phyloP scores from a whole-genome alignment of 2,113 vertebrate species.

The Chaetura pelagica region DNA sequence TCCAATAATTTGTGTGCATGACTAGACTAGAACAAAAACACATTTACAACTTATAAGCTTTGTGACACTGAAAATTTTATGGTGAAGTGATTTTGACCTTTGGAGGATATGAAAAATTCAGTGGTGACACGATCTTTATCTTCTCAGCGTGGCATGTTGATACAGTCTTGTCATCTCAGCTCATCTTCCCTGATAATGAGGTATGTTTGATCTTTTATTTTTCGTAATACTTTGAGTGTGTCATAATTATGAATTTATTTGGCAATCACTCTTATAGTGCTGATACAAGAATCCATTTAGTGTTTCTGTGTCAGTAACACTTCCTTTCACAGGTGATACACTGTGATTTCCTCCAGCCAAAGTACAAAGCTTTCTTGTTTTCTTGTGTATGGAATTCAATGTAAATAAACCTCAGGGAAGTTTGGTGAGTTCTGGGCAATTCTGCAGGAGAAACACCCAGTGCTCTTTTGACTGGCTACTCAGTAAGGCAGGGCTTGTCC shows the following conservation, averaged over 20 bases:
- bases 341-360: not conserved
- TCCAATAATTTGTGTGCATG: slow-evolving; percentile 40
- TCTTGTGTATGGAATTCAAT: not conserved
- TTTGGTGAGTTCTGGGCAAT: not conserved
- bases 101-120: slow-evolving; percentile 70
- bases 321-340: not conserved
- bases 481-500: not conserved
- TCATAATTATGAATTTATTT: slow-evolving; percentile 64
- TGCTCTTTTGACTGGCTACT: fast-evolving
- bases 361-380: not conserved
- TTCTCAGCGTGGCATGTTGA: slow-evolving; percentile 27
- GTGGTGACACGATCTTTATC: slow-evolving; percentile 62
- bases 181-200: slow-evolving; percentile 47
- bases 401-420: not conserved
- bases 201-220: slow-evolving; percentile 61
- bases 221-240: slow-evolving; percentile 2
- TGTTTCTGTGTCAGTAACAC: not conserved
- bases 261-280: not conserved
- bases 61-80: slow-evolving; percentile 68
- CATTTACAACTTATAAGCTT: slow-evolving; percentile 45
- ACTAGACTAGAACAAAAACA: slow-evolving; percentile 63
- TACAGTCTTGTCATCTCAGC: slow-evolving; percentile 42
- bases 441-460: fast-evolving
- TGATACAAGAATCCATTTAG: not conserved
- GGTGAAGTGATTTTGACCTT: slow-evolving; percentile 69